Evolutionary conservation across 2,797 vertebrate species (phyloP).

Genomic region (Holocentrus rufus): DNA sequence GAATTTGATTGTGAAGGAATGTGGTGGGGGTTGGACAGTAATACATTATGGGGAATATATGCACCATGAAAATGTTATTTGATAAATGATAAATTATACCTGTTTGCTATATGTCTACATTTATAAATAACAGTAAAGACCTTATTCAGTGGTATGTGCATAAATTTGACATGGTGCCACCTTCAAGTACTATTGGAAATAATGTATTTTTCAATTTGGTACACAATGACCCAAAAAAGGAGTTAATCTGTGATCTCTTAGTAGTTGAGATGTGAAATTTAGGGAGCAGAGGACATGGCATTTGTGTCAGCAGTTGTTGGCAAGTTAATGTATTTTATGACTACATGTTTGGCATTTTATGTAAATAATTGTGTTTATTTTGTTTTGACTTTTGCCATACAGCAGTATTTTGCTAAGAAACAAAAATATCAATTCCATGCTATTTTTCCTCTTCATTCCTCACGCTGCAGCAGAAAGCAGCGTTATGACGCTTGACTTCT

Average conservation of each 20-base stretch:
- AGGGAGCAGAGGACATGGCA: neutral
- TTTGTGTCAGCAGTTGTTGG: neutral
- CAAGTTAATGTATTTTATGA: conserved; percentile 3
- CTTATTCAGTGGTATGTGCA: neutral
- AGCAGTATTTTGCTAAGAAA: conserved; percentile 30
- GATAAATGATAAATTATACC: conserved; percentile 16
- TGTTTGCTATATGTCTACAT: conserved; percentile 19
- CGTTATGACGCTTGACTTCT: too few relatives aligned
- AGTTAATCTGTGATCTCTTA: conserved; percentile 25
- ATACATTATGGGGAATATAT: neutral
- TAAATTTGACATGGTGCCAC: too few relatives aligned
- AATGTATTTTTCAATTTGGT: neutral
- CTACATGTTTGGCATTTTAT: conserved; percentile 44
- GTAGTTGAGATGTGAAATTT: conserved; percentile 5
- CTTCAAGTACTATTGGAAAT: too few relatives aligned
- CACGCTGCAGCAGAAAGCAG: neutral
- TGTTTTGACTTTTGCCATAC: conserved; percentile 24
- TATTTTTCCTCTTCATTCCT: neutral
- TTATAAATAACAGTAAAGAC: neutral
- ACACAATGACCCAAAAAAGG: conserved; percentile 1
- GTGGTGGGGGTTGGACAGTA: conserved; percentile 5
- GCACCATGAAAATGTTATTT: conserved; percentile 21
- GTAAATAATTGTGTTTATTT: conserved; percentile 57
- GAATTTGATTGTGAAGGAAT: conserved; percentile 3
- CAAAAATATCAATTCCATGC: conserved; percentile 18